These are phyloP conservation scores for Hyperopisus bebe DNA, from an alignment of 2,113 vertebrate genomes.

Conservation along the genomic window DNA sequence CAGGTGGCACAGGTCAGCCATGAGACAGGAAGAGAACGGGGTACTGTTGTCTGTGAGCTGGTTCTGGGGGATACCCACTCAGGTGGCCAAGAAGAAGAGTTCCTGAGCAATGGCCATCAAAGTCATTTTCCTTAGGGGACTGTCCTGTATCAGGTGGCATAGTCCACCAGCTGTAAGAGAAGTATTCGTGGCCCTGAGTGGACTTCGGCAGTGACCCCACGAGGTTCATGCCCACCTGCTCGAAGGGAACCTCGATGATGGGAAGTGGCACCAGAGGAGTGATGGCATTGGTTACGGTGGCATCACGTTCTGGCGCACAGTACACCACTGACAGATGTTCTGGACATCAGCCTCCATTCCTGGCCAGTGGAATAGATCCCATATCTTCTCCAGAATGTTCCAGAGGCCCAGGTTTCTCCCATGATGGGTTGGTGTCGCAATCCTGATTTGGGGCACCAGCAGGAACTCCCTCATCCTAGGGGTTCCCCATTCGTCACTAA, in stretches of 20 bases:
- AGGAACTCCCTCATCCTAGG: not conserved
- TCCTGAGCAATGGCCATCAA: not conserved
- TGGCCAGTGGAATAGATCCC: no score
- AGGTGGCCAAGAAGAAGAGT: not conserved
- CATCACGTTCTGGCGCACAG: no score
- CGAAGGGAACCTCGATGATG: not conserved
- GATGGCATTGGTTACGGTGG: no score
- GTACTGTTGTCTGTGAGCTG: not conserved
- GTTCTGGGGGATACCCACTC: not conserved
- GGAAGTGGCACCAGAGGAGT: no score
- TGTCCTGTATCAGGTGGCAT: not conserved
- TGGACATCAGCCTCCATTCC: no score
- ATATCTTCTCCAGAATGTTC: no score
- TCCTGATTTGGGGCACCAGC: not conserved
- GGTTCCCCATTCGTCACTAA: not conserved
- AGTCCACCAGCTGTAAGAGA: not conserved
- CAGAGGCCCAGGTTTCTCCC: no score
- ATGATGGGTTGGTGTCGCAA: no score
- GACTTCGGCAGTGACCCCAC: not conserved
- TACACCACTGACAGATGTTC: no score
- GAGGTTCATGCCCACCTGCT: not conserved
- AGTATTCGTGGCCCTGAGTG: not conserved
- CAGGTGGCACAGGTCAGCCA: not conserved
- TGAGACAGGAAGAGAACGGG: not conserved
- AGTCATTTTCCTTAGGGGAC: not conserved